Base-by-base conservation (phyloP, 2,113 vertebrate species). In the Stigmatopora argus region DNA sequence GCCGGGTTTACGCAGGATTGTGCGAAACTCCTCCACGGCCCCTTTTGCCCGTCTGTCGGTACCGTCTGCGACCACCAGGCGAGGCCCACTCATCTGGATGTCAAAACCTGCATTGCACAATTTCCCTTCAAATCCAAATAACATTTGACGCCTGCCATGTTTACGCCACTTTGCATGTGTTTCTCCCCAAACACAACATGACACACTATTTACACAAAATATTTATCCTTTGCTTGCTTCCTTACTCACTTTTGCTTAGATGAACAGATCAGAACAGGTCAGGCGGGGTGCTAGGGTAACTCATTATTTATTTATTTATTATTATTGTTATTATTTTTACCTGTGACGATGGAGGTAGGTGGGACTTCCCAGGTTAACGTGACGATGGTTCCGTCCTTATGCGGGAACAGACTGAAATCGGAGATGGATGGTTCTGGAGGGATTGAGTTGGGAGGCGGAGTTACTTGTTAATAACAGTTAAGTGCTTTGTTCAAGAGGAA, bases 301-400 rank as follows among this genome's bases (percentile, higher is more conserved):
- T 9, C 1, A 12, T 61, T 61, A 5, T 38, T 61, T 14, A 21
- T 21, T 11, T 56, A 8, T 13, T 56, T 9, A 12, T 19, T 23
- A 57, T 57, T 57, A 31, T 23, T 26, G 11, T 34, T 31, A 12
- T 19, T 10, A 5, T 21, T 18, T 48, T 67, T 72, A 90, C 90
- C 90, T 83, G 89, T 89, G 58, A 90, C 79, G 10, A 90, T 18
- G 45, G 88, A 86, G 11, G 73, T 78, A 15, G 72, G 66, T 7
- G 84, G 88, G 53, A 86, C 82, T 61, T 87, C 79, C 89, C 90
- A 91, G 51, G 80, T 83, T 74, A 91, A 69, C 0, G 79, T 90
- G 75, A 86, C 44, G 19, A 87, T 45, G 26, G 86, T 88, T 17
- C 77, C 65, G 18, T 85, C 64, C 46, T 55, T 17, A 63, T 89